Percentiles rank a stretch among this genome's conserved stretches.
phyloP scores from a whole-genome alignment of 2,797 vertebrate genomes.

The Eulemur albifrons region DNA sequence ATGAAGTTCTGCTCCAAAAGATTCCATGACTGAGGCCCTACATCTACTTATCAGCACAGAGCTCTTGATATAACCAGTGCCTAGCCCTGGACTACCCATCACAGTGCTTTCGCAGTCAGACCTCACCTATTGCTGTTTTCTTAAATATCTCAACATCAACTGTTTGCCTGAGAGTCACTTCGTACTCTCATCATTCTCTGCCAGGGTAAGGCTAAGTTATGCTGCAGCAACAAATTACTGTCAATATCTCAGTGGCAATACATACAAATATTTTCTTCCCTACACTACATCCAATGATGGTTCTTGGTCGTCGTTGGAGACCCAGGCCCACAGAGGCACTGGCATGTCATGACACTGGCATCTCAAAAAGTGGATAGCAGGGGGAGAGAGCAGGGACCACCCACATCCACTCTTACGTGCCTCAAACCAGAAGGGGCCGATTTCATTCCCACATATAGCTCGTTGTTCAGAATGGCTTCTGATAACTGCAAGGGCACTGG shows the following conservation, averaged over 20 bases:
- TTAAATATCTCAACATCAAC: not conserved
- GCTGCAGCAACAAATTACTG: not conserved
- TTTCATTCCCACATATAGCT: not conserved
- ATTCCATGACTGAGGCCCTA: not conserved
- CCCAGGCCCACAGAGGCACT: not conserved
- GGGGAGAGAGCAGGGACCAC: not conserved
- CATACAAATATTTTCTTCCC: not conserved
- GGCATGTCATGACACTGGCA: not conserved
- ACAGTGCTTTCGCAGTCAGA: not conserved
- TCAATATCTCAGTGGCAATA: not conserved
- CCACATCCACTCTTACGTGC: not conserved
- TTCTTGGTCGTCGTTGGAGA: not conserved
- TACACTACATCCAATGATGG: accelerated
- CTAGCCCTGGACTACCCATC: not conserved
- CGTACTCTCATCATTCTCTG: not conserved
- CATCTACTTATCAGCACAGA: not conserved
- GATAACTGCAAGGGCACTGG: too few relatives aligned
- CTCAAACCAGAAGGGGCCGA: not conserved
- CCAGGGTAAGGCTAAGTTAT: not conserved
- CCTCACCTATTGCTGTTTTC: not conserved
- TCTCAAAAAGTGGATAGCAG: not conserved
- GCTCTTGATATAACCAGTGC: not conserved
- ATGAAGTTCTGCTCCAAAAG: not conserved
- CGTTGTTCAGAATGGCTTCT: not conserved
- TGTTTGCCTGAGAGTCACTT: not conserved